These are phyloP conservation scores for Empis livida DNA, from an alignment of 2,888 invertebrate species.

Conservation along the genomic window DNA sequence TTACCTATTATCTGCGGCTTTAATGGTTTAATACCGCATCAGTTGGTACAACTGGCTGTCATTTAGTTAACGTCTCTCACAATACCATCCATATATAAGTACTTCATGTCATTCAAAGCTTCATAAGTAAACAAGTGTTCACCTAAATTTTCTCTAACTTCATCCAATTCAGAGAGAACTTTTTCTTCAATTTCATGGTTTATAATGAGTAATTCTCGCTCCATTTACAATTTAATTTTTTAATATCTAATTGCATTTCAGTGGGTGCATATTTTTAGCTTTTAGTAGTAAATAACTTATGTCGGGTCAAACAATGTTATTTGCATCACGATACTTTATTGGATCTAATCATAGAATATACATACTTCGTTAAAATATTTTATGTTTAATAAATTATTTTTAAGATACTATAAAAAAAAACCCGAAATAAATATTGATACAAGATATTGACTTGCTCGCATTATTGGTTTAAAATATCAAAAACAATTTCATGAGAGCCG, in stretches of 20 bases:
- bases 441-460: constrained; percentile 17
- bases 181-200: constrained; percentile 45
- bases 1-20: too few relatives aligned
- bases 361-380: constrained; percentile 28
- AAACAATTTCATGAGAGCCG: constrained; percentile 20
- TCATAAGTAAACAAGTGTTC: constrained; percentile 41
- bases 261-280: constrained; percentile 17
- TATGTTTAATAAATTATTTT: constrained; percentile 27
- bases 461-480: constrained; percentile 15
- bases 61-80: constrained; percentile 40
- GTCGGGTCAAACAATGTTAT: constrained; percentile 39
- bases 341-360: constrained; percentile 36
- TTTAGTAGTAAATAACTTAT: constrained; percentile 44
- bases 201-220: constrained; percentile 42
- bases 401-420: constrained; percentile 14
- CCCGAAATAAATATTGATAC: neutral
- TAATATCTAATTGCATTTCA: too few relatives aligned
- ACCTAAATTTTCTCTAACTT: constrained; percentile 31
- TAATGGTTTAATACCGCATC: too few relatives aligned
- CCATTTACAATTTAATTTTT: constrained; percentile 20
- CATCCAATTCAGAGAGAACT: constrained; percentile 41
- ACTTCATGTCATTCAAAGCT: constrained; percentile 43
- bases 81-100: constrained; percentile 44
- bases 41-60: constrained; percentile 37
- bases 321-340: constrained; percentile 36